Evolutionary conservation across 2,888 invertebrate genomes (phyloP), one percentile per base, ranked within the genome.

Genomic region (Villa cingulata): DNA sequence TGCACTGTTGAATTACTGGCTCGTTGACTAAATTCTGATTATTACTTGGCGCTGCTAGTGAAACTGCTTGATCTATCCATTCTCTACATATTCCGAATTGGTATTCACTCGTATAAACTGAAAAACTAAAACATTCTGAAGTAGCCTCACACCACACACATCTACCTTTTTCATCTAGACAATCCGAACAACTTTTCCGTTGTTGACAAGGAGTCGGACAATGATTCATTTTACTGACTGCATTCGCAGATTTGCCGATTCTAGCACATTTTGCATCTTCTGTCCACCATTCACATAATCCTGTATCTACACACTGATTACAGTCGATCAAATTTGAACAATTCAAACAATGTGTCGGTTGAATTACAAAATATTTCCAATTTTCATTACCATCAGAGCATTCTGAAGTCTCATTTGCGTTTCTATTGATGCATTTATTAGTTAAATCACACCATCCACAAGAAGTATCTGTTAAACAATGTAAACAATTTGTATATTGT

Each of bases 81-180:
- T 90, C 89, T 37, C 88, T 78, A 60, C 94, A 95, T 61, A 88
- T 75, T 0, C 94, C 95, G 68, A 90, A 92, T 62, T 91, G 88
- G 68, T 89, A 92, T 61, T 90, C 87, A 55, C 90, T 89, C 9
- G 91, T 91, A 68, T 94, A 94, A 2, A 92, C 88, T n/a, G 90
- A 86, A 68, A 95, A 94, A 54, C 90, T 86, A 64, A 95, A 91
- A 66, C 95, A 95, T 61, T 89, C 87, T 51, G 83, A 78, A 0
- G 87, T 87, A 20, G 90, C 87, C 63, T 91, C 89, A 65, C 95
- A 95, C 95, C 95, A 95, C 1, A 92, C 92, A 67, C 95, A 95
- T 50, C 90, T 78, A 20, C 88, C 88, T 42, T 79, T 80, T 59
- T 86, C 85, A 58, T 86, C 86, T 44, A 95, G 72, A 62, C 95